These are phyloP conservation scores for Alviniconcha marisindica DNA, from an alignment of 1,140 invertebrate genomes.

Conservation along the genomic window DNA sequence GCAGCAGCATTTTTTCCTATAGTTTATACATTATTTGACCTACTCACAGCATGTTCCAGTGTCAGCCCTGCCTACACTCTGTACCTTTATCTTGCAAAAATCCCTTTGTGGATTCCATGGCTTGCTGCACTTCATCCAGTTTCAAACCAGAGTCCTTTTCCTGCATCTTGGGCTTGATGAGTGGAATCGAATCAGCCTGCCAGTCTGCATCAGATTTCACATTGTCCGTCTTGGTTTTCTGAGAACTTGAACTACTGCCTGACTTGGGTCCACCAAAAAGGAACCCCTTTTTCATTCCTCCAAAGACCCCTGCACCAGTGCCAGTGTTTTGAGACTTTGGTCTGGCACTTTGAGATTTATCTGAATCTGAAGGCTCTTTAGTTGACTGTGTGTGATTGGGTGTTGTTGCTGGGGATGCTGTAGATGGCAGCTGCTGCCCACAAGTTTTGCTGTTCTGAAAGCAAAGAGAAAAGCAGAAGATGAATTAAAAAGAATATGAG, in stretches of 20 bases:
- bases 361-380: neutral
- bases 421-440: neutral
- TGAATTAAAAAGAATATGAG: too few relatives aligned
- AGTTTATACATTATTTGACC: too few relatives aligned
- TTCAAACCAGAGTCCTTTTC: constrained; percentile 40
- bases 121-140: constrained; percentile 61
- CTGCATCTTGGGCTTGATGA: constrained; percentile 55
- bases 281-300: constrained; percentile 68
- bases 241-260: neutral
- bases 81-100: constrained; percentile 64
- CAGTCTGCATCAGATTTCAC: constrained; percentile 28
- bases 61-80: too few relatives aligned
- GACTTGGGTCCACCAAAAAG: constrained; percentile 52
- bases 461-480: neutral
- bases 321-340: constrained; percentile 31
- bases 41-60: too few relatives aligned
- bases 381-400: neutral
- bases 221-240: constrained; percentile 23
- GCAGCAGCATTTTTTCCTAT: too few relatives aligned
- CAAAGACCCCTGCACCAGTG: constrained; percentile 45
- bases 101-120: constrained; percentile 57
- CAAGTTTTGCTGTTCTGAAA: constrained; percentile 6
- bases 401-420: neutral
- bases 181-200: constrained; percentile 57
- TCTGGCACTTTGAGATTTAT: neutral